phyloP scores from a whole-genome alignment of 2,888 invertebrate genomes.

The Opisthograptis luteolata region DNA sequence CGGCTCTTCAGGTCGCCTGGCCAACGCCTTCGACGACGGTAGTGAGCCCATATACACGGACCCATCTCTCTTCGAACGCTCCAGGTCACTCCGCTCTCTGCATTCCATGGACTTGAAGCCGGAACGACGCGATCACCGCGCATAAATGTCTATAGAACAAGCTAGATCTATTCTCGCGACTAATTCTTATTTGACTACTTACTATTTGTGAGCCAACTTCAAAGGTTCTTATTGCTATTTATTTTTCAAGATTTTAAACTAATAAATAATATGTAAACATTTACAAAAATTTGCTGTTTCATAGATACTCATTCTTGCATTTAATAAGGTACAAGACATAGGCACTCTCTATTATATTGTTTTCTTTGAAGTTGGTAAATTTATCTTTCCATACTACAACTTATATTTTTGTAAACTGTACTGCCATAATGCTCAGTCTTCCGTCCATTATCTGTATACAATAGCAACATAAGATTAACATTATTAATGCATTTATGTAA shows the following conservation, averaged over 20 bases:
- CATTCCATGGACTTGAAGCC: slow-evolving; percentile 85
- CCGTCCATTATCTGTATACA: slow-evolving; percentile 22
- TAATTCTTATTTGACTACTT: slow-evolving; percentile 1
- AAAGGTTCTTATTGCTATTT: background rate
- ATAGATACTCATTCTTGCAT: no score
- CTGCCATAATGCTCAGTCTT: slow-evolving; percentile 23
- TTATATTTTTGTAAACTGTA: slow-evolving; percentile 11
- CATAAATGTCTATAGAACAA: slow-evolving; percentile 46
- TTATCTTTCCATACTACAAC: background rate
- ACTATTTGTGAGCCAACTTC: slow-evolving; percentile 11
- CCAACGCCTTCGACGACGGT: slow-evolving; percentile 90
- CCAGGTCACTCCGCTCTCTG: slow-evolving; percentile 88
- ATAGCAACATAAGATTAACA: slow-evolving; percentile 24
- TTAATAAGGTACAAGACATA: no score
- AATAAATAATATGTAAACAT: no score
- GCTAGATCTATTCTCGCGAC: background rate
- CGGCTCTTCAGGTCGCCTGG: slow-evolving; percentile 78
- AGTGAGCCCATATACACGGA: slow-evolving; percentile 97
- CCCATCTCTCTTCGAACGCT: slow-evolving; percentile 94
- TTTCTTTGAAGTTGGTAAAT: slow-evolving; percentile 2
- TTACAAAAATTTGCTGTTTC: no score
- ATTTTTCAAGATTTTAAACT: background rate
- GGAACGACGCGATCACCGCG: slow-evolving; percentile 72
- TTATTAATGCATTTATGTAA: slow-evolving; percentile 58
- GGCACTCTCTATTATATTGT: no score